Evolutionary conservation across 1,140 invertebrate genomes (phyloP).

Genomic region (Lepeophtheirus salmonis): DNA sequence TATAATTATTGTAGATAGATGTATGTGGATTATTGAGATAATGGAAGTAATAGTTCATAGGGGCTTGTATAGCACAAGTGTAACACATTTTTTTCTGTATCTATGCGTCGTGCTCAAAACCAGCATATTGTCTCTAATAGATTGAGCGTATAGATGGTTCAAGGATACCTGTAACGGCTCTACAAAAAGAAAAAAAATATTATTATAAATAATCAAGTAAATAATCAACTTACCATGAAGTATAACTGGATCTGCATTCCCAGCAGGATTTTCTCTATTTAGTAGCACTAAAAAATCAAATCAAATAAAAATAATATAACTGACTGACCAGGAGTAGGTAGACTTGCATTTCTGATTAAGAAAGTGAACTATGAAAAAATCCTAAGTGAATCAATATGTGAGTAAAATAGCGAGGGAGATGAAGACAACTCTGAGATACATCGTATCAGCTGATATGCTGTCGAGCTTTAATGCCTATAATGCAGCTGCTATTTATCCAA

Average conservation of each 20-base stretch:
- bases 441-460: too few relatives aligned
- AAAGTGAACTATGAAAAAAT: too few relatives aligned
- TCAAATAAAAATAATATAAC: not conserved
- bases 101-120: conserved; percentile 3
- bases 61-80: conserved; percentile 7
- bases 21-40: too few relatives aligned
- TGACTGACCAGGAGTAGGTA: too few relatives aligned
- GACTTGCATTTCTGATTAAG: too few relatives aligned
- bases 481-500: too few relatives aligned
- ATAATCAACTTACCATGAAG: not conserved
- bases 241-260: not conserved
- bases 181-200: not conserved
- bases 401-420: too few relatives aligned
- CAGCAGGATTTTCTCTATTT: not conserved
- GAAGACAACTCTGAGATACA: too few relatives aligned
- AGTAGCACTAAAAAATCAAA: not conserved
- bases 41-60: too few relatives aligned
- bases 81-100: conserved; percentile 11
- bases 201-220: not conserved
- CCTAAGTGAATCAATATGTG: too few relatives aligned
- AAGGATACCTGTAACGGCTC: conserved; percentile 11
- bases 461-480: too few relatives aligned
- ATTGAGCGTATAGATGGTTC: conserved; percentile 14
- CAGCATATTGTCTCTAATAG: conserved; percentile 11
- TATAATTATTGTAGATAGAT: too few relatives aligned